Evolutionary conservation across 2,797 vertebrate genomes (phyloP).

Genomic region (Gadopsis bispinosus): DNA sequence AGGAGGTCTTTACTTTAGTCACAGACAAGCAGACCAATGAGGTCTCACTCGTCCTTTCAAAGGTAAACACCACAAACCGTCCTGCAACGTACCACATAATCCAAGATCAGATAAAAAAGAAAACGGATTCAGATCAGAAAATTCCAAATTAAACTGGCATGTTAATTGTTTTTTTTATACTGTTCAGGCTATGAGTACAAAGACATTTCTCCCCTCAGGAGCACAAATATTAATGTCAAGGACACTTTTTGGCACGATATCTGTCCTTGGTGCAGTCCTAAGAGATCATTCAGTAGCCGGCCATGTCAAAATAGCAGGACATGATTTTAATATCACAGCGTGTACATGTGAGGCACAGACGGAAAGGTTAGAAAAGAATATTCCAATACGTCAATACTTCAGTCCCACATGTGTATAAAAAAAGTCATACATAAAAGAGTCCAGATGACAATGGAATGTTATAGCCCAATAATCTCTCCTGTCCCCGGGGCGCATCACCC

Average conservation of each 20-base stretch:
- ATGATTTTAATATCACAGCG: constrained; percentile 17
- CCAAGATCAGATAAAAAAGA: not conserved
- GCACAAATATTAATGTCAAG: constrained; percentile 36
- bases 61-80: constrained; percentile 72
- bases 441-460: constrained; percentile 59
- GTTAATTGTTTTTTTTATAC: not conserved
- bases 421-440: constrained; percentile 33
- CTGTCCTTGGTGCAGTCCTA: constrained; percentile 15
- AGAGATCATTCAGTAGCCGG: constrained; percentile 22
- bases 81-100: not conserved
- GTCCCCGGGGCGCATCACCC: constrained; percentile 52
- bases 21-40: constrained; percentile 77
- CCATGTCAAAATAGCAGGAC: not conserved
- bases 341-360: not conserved
- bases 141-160: constrained; percentile 6
- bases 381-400: constrained; percentile 33
- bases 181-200: not conserved
- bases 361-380: constrained; percentile 25
- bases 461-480: constrained; percentile 62
- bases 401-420: constrained; percentile 6
- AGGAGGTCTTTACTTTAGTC: constrained; percentile 80
- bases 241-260: constrained; percentile 29
- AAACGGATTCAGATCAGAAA: not conserved
- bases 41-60: constrained; percentile 81
- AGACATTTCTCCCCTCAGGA: constrained; percentile 2